These are phyloP conservation scores for Tamias sibiricus DNA, from an alignment of 2,113 vertebrate species.

Conservation along the genomic window DNA sequence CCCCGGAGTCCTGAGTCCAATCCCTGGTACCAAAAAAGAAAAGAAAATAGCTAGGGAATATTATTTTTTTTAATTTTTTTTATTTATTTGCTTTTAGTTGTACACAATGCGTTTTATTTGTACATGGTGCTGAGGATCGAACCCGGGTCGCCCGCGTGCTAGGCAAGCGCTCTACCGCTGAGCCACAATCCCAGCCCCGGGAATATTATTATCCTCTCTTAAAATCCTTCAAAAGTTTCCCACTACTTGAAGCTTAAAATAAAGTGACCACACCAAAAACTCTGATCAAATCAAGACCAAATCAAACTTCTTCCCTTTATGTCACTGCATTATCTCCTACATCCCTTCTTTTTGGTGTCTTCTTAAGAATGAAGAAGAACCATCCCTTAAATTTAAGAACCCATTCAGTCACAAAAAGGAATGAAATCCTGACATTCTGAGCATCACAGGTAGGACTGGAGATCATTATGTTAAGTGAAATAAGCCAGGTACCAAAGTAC, in stretches of 20 bases:
- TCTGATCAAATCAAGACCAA: neutral
- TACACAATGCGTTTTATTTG: too few species aligned
- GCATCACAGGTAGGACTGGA: neutral
- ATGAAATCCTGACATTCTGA: neutral
- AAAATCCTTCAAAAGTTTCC: neutral
- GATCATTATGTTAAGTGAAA: neutral
- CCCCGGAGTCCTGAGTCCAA: too few species aligned
- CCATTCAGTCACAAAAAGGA: neutral
- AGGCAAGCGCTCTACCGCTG: too few species aligned
- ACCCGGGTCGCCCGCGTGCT: too few species aligned
- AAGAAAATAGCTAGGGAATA: too few species aligned
- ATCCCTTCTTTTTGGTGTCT: neutral
- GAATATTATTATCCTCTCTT: neutral
- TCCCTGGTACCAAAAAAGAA: too few species aligned
- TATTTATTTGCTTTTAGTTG: too few species aligned
- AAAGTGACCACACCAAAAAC: neutral
- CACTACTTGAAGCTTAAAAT: slow-evolving; percentile 4
- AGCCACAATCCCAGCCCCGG: too few species aligned
- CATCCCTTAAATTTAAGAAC: neutral
- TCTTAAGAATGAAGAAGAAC: neutral
- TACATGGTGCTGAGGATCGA: too few species aligned
- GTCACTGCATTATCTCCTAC: neutral
- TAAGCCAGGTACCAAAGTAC: neutral
- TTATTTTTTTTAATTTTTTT: too few species aligned
- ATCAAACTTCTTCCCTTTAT: neutral